phyloP scores from a whole-genome alignment of 2,113 vertebrate species.

The Smithornis capensis region DNA sequence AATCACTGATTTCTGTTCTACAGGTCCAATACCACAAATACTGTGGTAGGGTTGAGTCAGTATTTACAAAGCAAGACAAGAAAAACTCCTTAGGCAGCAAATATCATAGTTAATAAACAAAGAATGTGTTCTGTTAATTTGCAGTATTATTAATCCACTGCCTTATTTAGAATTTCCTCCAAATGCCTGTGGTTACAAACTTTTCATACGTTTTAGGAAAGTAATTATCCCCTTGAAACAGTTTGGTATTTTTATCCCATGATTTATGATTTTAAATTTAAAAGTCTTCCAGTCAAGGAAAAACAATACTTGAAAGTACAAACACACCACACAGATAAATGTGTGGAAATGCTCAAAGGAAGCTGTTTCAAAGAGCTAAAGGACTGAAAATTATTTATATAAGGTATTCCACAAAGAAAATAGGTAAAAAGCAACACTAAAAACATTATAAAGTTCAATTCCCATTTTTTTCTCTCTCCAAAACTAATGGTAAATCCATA shows the following conservation, averaged over 20 bases:
- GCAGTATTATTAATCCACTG: background rate
- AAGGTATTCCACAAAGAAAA: constrained; percentile 1
- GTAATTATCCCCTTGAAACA: background rate
- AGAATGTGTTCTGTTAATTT: background rate
- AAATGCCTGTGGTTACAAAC: background rate
- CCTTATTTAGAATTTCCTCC: background rate
- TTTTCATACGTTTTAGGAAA: background rate
- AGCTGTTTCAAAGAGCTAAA: background rate
- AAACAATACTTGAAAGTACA: background rate
- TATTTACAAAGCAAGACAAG: background rate
- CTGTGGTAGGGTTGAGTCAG: background rate
- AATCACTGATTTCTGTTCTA: background rate
- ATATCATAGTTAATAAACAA: background rate
- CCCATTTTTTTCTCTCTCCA: background rate
- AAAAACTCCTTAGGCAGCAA: background rate
- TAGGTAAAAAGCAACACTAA: background rate
- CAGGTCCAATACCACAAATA: background rate
- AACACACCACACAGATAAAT: background rate
- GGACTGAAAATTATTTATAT: background rate
- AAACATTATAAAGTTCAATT: background rate
- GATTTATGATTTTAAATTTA: constrained; percentile 26
- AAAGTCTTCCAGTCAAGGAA: background rate
- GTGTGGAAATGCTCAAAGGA: background rate
- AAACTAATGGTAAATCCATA: constrained; percentile 35
- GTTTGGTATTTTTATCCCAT: background rate